Evolutionary conservation across 2,113 vertebrate species (phyloP), one percentile per base, ranked within the genome.

Genomic region (Tetrao urogallus): DNA sequence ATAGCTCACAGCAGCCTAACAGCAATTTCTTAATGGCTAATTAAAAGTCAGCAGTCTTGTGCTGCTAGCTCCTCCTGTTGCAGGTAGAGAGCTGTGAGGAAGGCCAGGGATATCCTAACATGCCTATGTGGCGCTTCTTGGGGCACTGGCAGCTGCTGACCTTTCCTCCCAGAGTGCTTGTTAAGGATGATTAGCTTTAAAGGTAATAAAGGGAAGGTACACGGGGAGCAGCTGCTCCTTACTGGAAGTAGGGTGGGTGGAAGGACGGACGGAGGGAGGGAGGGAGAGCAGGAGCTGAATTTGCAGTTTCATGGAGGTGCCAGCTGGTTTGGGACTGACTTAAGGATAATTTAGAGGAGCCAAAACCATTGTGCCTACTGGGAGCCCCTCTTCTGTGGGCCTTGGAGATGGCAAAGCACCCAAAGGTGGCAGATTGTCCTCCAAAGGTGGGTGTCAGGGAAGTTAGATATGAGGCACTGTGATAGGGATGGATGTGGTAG

Each of bases 281-380:
- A 43, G 25, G 32, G 27, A 42, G 60, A 43, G 30, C 43, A 21
- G 50, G 60, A 43, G 30, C 43, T 0, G 2, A 32, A 52, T 60
- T 27, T 43, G 34, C 32, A 2, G 36, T 36, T 32, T 27, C 6
- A 22, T 38, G 60, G 13, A 15, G 3, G 6, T 1, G 2, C 15
- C 28, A 20, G 30, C 4, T 0, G 3, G 11, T 11, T 8, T 0
- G 8, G 43, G 61, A 36, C 36, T 71, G 4, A 0, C 42, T 28
- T 1, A 1, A 22, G 27, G 5, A 36, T 2, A 2, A 0, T 4
- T 63, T 63, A 58, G 30, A 28, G 28, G 52, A 42, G 43, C 24
- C 2, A 5, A 24, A 48, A 19, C 18, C 1, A 4, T 32, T 3
- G 2, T 1, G 2, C 20, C 20, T 30, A 12, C 52, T 2, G 4